These are phyloP conservation scores for Spodoptera littoralis DNA, from an alignment of 2,888 invertebrate genomes.

Conservation along the genomic window DNA sequence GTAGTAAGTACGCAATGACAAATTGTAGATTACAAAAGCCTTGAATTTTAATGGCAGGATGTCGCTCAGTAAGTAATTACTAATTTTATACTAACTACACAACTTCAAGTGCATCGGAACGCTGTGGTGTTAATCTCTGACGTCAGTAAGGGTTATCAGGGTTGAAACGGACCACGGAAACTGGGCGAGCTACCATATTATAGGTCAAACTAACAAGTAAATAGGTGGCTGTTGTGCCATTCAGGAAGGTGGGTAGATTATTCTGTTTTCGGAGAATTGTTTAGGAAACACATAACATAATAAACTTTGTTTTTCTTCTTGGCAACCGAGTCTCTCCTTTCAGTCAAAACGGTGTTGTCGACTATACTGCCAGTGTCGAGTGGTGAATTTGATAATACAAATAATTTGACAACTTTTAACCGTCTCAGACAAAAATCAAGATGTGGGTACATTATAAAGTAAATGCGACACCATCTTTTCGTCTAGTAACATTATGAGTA, in stretches of 20 bases:
- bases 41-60: conserved; percentile 38
- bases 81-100: conserved; percentile 19
- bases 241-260: conserved; percentile 8
- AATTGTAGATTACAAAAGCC: conserved; percentile 33
- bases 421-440: too few relatives aligned
- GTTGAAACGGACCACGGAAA: conserved; percentile 66
- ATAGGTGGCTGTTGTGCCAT: conserved; percentile 43
- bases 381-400: too few relatives aligned
- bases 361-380: too few relatives aligned
- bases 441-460: too few relatives aligned
- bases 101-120: conserved; percentile 60
- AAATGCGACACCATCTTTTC: too few relatives aligned
- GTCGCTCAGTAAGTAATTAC: conserved; percentile 28
- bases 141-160: conserved; percentile 75
- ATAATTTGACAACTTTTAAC: too few relatives aligned
- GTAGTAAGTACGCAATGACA: conserved; percentile 1
- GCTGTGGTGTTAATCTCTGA: conserved; percentile 61
- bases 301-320: too few relatives aligned
- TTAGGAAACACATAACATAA: background rate
- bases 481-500: too few relatives aligned
- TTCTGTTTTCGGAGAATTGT: conserved; percentile 9
- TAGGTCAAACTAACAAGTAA: conserved; percentile 56
- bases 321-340: too few relatives aligned
- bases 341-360: too few relatives aligned
- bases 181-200: conserved; percentile 57